Conservation (phyloP, 37 sponge, comb jelly and placozoan species). For the Amphimedon queenslandica region DNA sequence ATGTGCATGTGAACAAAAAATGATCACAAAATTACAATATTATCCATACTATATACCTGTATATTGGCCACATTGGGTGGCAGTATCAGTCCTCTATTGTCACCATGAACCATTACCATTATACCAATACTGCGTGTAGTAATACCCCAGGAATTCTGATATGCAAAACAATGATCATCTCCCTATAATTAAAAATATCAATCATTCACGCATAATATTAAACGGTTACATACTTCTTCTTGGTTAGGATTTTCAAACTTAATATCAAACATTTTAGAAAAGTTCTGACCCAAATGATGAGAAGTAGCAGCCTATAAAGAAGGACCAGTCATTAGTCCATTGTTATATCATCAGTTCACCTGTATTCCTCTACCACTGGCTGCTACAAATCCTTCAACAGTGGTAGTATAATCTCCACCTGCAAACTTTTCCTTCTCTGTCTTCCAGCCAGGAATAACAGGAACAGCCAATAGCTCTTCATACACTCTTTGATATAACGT, state of each 20-base stretch:
- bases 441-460: conserved; percentile 91
- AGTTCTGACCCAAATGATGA: conserved; percentile 99
- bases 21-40: neutral
- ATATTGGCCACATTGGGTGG: conserved; percentile 70
- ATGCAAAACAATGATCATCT: conserved; percentile 71
- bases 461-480: conserved; percentile 95
- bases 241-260: conserved; percentile 80
- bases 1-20: neutral
- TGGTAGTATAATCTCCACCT: conserved; percentile 96
- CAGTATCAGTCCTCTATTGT: conserved; percentile 90
- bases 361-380: conserved; percentile 97
- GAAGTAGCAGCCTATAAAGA: conserved; percentile 92
- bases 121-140: conserved; percentile 96
- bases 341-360: conserved; percentile 27
- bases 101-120: conserved; percentile 94
- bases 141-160: conserved; percentile 99
- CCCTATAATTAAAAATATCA: conserved; percentile 13
- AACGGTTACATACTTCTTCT: no score
- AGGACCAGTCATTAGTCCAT: neutral
- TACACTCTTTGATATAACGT: conserved; percentile 91
- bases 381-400: conserved; percentile 89
- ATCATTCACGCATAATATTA: neutral
- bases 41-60: neutral
- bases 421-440: conserved; percentile 99
- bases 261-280: conserved; percentile 98